These are phyloP conservation scores for Invenusta paracnida DNA, from an alignment of 2,888 invertebrate species.

Conservation along the genomic window DNA sequence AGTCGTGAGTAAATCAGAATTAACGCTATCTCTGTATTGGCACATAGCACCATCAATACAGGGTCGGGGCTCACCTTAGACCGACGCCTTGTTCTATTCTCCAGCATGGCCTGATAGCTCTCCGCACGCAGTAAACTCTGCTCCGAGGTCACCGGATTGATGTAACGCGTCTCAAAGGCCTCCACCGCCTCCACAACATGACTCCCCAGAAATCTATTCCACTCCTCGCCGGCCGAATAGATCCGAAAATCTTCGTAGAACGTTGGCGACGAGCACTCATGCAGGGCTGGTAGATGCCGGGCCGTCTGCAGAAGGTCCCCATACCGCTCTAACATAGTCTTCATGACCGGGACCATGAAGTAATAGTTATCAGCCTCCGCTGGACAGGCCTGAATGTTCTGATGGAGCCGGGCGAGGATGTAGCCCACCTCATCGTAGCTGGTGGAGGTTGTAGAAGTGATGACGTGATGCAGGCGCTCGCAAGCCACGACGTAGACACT, in stretches of 20 bases:
- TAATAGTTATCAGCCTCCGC: constrained; percentile 64
- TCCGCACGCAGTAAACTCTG: constrained; percentile 30
- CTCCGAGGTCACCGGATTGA: constrained; percentile 12
- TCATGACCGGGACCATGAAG: constrained; percentile 67
- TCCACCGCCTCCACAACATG: background rate
- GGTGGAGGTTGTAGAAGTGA: constrained; percentile 12
- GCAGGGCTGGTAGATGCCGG: constrained; percentile 59
- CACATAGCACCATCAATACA: background rate
- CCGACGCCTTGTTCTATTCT: background rate
- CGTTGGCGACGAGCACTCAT: constrained; percentile 60
- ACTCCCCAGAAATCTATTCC: constrained; percentile 56
- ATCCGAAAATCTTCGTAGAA: constrained; percentile 67
- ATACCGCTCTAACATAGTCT: constrained; percentile 65
- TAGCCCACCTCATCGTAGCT: constrained; percentile 32
- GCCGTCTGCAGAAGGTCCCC: constrained; percentile 55
- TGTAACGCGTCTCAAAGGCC: background rate
- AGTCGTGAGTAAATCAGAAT: too few relatives aligned
- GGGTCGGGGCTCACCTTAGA: background rate
- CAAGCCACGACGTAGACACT: constrained; percentile 27
- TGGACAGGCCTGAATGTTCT: constrained; percentile 36
- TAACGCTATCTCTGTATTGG: too few relatives aligned
- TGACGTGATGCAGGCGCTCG: constrained; percentile 40
- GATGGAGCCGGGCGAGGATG: constrained; percentile 35
- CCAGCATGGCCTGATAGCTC: constrained; percentile 14
- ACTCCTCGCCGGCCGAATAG: constrained; percentile 64